Evolutionary conservation across 1,140 invertebrate species (phyloP), one percentile per base, ranked within the genome.

Genomic region (Platyura marginata): DNA sequence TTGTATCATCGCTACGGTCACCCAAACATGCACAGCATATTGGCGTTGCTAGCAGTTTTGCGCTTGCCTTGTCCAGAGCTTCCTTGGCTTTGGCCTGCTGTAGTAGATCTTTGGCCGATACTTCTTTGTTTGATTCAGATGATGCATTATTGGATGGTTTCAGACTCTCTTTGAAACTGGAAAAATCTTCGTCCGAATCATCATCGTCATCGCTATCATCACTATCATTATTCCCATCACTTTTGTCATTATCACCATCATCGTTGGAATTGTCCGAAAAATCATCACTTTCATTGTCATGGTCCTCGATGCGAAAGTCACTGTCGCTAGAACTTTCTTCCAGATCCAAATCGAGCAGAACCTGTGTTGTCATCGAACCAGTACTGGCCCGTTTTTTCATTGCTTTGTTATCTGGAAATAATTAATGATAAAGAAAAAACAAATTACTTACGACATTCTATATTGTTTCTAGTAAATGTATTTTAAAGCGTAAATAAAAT

Each of bases 241-340:
- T 55, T 45, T 59, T 53, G 44, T 62, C 61, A 47, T 59, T 61
- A 37, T 65, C 64, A 46, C 67, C 66, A 51, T 71, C 71, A 40
- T 13, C 35, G 45, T 71, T 67, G 20, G 61, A 64, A 37, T 68
- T 64, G 46, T 70, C 66, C 0, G 68, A 71, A 46, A 65, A 71
- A 58, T 80, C 77, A 55, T 81, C 78, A 46, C 75, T 79, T 47
- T 79, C 75, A 51, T 82, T 76, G 35, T 76, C 75, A 49, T 87
- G 81, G 61, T 89, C 85, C 62, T 89, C 85, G 45, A 92, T 87
- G 43, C 88, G 72, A 65, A 92, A 95, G 65, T 96, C 91, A 50
- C 87, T 92, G 59, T 96, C 91, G 60, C 92, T 88, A 8, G 89
- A 92, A 64, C 88, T 92, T 59, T 93, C 89, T 29, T 79, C 86